Evolutionary conservation across 2,113 vertebrate genomes (phyloP).

Genomic region (Lathamus discolor): DNA sequence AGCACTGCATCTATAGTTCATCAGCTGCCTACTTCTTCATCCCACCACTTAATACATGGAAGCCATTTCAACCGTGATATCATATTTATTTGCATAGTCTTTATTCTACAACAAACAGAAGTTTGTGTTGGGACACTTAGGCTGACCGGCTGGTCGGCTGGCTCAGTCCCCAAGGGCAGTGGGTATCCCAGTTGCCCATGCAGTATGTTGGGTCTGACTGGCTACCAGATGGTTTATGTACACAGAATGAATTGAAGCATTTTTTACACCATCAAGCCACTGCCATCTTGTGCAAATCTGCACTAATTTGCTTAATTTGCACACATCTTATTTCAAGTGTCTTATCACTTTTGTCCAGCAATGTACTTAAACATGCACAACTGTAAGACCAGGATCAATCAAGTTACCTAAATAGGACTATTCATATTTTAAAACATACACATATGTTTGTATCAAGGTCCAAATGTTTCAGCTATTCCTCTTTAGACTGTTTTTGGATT

Average conservation of each 20-base stretch:
- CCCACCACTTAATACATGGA: rapidly evolving
- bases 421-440: background rate
- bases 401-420: background rate
- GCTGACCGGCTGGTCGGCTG: background rate
- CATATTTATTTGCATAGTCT: background rate
- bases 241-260: background rate
- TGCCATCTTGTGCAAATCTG: background rate
- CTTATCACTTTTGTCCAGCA: background rate
- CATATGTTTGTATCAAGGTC: background rate
- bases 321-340: background rate
- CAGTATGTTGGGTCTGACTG: background rate
- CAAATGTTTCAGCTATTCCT: background rate
- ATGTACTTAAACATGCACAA: background rate
- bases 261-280: background rate
- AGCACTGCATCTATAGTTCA: background rate
- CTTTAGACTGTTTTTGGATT: background rate
- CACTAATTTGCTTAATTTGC: background rate
- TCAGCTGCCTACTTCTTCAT: background rate
- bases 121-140: background rate
- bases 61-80: background rate
- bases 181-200: background rate
- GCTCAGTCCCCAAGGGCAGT: background rate
- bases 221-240: background rate
- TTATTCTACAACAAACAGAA: background rate
- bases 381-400: background rate